These are phyloP conservation scores for Octomys mimax DNA, from an alignment of 2,797 vertebrate species.

Conservation along the genomic window DNA sequence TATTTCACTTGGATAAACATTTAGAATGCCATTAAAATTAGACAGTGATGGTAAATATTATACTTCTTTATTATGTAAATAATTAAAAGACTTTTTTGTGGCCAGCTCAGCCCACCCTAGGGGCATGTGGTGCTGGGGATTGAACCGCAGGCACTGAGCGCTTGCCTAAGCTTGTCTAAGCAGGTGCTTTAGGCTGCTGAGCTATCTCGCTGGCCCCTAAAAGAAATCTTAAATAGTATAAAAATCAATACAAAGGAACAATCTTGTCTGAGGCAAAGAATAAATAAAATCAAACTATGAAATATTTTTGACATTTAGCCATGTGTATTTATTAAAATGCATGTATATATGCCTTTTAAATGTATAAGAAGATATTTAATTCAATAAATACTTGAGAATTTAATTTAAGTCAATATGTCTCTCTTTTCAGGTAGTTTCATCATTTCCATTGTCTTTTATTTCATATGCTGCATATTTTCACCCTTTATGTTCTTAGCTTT, in stretches of 20 bases:
- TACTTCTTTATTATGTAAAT: constrained; percentile 73
- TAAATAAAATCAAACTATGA: constrained; percentile 57
- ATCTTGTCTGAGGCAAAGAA: constrained; percentile 56
- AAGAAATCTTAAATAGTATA: constrained; percentile 61
- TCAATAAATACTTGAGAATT: constrained; percentile 55
- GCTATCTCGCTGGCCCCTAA: no score
- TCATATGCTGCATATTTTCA: not conserved
- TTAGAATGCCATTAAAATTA: constrained; percentile 74
- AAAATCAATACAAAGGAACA: constrained; percentile 44
- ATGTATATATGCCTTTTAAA: not conserved
- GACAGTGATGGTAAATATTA: constrained; percentile 52
- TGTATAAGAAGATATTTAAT: constrained; percentile 48
- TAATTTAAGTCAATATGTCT: constrained; percentile 40
- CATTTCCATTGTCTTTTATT: constrained; percentile 54
- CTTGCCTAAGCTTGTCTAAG: no score
- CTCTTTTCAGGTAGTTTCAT: constrained; percentile 45
- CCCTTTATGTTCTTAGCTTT: constrained; percentile 15
- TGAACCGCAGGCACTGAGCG: no score
- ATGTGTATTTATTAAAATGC: constrained; percentile 57
- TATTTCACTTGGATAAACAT: constrained; percentile 76
- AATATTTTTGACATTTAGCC: constrained; percentile 50
- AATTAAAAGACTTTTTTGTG: constrained; percentile 9
- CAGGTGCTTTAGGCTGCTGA: no score
- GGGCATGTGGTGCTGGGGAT: no score
- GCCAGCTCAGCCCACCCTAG: no score